A percentile compares a stretch with the other conserved stretches of the same genome.
Evolutionary conservation across 2,113 vertebrate genomes (phyloP).

Genomic region (Bujurquina vittata): DNA sequence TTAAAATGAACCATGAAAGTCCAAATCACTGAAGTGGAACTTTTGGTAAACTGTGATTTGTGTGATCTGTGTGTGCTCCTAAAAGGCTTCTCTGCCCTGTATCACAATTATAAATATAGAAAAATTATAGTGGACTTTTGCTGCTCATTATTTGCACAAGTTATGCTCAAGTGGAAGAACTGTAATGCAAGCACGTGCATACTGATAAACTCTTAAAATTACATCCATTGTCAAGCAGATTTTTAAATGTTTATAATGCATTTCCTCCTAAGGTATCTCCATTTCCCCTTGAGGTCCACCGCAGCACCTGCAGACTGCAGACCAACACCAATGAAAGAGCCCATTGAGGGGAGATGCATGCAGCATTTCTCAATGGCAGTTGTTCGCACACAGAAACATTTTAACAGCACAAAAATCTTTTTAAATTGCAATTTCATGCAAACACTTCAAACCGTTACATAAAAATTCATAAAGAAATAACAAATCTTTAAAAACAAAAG

Average conservation of each 20-base stretch:
- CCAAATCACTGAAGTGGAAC: neutral
- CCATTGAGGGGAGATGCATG: neutral
- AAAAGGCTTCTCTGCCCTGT: neutral
- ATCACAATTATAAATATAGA: neutral
- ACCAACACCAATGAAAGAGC: neutral
- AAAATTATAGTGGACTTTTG: neutral
- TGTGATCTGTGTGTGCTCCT: accelerated
- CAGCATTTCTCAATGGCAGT: neutral
- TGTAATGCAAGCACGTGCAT: neutral
- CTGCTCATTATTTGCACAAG: neutral
- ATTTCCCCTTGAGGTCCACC: neutral
- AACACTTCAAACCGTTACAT: no score
- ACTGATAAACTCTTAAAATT: neutral
- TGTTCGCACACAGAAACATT: neutral
- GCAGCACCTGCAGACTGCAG: neutral
- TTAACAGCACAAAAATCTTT: neutral
- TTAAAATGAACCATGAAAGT: neutral
- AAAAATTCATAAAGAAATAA: no score
- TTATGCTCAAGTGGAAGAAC: neutral
- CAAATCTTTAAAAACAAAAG: no score
- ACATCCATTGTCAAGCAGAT: neutral
- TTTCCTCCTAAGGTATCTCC: neutral
- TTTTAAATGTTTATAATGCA: neutral
- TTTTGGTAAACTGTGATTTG: neutral
- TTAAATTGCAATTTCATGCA: neutral